Base-by-base conservation (phyloP, 2,797 vertebrate genomes). In the Sebastes elongatus region DNA sequence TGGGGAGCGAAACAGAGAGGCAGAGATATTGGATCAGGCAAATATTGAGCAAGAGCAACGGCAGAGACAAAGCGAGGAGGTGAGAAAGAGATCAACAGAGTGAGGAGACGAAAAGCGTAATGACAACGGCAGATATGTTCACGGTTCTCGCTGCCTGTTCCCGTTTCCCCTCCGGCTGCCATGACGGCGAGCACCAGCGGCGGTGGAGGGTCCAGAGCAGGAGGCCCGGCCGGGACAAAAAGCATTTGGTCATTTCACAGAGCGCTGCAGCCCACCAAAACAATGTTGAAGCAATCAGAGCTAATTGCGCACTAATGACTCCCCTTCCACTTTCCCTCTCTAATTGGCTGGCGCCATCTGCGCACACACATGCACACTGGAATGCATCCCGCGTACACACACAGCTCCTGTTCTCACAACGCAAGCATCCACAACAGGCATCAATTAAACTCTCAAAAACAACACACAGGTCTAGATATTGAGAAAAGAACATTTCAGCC, bases 231-330 rank as follows among this genome's bases (percentile, higher is more conserved):
- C 7, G 13, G 72, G 74, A 71, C 61, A 5, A 23, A 23, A 78
- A 88, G 84, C 93, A 95, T 92, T 94, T 94, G 94, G 93, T 90
- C 92, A 93, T 94, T 95, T 95, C 94, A 95, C 92, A 94, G 88
- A 84, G 93, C 65, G 49, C 81, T 85, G 91, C 91, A 53, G 90
- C 93, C 78, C 86, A 93, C 83, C 89, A 89, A 93, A 94, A 95
- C 95, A 95, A 94, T 94, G 94, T 94, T 93, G 91, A 92, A 89
- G 92, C 94, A 94, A 96, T 96, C 92, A 93, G 79, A 87, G 81
- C 62, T 93, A 96, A 96, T 95, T 94, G 89, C 66, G 33, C 89
- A 23, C 88, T 95, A 94, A 95, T 93, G 84, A 88, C 86, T 95
- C 94, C 93, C 94, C 86, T 88, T 94, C 80, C 92, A 84, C 95